Evolutionary conservation across 1,140 invertebrate genomes (phyloP).

Genomic region (Triops longicaudatus): DNA sequence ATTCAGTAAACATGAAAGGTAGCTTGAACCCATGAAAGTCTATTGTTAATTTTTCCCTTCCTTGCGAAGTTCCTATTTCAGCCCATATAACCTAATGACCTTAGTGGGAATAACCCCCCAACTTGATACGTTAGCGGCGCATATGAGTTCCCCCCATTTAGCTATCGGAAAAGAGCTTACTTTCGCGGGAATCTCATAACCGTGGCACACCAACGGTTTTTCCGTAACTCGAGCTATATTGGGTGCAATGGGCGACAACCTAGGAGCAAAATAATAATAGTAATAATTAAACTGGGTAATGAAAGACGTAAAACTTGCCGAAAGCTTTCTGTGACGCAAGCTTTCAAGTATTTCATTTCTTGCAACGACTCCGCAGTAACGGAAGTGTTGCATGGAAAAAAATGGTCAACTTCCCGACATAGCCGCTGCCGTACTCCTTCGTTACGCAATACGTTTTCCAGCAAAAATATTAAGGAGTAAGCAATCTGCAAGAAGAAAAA

Average conservation of each 20-base stretch:
- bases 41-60: too few species aligned
- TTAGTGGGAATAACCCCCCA: too few species aligned
- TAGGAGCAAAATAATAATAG: slow-evolving; percentile 32
- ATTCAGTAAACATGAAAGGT: too few species aligned
- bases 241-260: slow-evolving; percentile 43
- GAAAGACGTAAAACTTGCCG: slow-evolving; percentile 34
- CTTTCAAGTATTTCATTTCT: slow-evolving; percentile 42
- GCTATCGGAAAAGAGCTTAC: slow-evolving; percentile 35
- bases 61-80: too few species aligned
- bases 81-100: too few species aligned
- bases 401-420: slow-evolving; percentile 38
- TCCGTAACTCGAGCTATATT: slow-evolving; percentile 41
- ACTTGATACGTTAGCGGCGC: slow-evolving; percentile 5
- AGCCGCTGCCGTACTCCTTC: slow-evolving; percentile 40
- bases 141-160: background rate
- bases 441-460: slow-evolving; percentile 38
- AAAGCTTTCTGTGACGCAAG: slow-evolving; percentile 46
- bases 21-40: too few species aligned
- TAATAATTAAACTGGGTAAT: background rate
- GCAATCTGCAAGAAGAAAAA: slow-evolving; percentile 34
- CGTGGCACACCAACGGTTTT: slow-evolving; percentile 40
- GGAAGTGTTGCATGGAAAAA: slow-evolving; percentile 30
- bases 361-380: slow-evolving; percentile 37
- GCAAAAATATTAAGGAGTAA: slow-evolving; percentile 36
- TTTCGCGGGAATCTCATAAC: slow-evolving; percentile 43